A percentile compares a stretch with the other conserved stretches of the same genome.
Evolutionary conservation across 2,888 invertebrate genomes (phyloP).

Genomic region (Heliconius aoede): DNA sequence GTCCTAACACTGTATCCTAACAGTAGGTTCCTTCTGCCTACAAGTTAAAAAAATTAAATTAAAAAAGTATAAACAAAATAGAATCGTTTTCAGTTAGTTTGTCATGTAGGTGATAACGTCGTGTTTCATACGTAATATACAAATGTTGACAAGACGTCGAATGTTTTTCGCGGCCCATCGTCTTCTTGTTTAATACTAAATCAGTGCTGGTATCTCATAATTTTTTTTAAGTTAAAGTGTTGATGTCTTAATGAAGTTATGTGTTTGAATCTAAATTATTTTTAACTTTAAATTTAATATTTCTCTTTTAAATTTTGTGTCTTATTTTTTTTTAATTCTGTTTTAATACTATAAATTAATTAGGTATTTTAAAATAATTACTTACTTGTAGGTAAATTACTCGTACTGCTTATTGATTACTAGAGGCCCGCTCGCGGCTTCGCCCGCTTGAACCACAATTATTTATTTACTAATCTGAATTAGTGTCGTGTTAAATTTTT

Average conservation of each 20-base stretch:
- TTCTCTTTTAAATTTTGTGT: neutral
- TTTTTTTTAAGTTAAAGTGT: conserved; percentile 52
- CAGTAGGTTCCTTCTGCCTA: no score
- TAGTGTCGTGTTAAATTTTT: no score
- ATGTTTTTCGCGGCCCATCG: conserved; percentile 63
- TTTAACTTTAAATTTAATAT: neutral
- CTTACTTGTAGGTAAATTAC: no score
- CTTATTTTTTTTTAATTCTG: no score
- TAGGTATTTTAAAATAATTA: no score
- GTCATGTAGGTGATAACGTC: conserved; percentile 42
- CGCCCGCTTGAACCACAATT: no score
- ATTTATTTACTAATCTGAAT: no score
- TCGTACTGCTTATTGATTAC: no score
- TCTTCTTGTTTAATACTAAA: conserved; percentile 56
- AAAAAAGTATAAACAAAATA: neutral
- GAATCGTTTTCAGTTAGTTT: conserved; percentile 28
- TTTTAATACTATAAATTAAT: no score
- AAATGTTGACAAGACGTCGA: conserved; percentile 55
- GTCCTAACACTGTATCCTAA: no score
- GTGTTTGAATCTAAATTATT: neutral
- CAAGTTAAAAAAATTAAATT: no score
- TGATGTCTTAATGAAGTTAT: conserved; percentile 13
- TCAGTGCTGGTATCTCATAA: conserved; percentile 55
- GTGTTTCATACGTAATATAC: conserved; percentile 35
- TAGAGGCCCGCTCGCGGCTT: no score